phyloP scores from a whole-genome alignment of 2,888 invertebrate species.

The Camponotus fellah region DNA sequence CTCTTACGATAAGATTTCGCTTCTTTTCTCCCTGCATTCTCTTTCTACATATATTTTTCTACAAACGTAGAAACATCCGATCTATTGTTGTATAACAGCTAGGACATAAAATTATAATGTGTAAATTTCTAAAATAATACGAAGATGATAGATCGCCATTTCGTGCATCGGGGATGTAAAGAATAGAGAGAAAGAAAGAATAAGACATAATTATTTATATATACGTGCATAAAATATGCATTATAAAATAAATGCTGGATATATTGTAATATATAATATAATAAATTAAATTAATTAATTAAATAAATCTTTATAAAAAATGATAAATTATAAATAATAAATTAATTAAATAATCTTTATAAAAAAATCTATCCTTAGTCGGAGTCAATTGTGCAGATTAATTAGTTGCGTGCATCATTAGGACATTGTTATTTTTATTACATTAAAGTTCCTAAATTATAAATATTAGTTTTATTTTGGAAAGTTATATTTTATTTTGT shows the following conservation, averaged over 20 bases:
- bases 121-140: background rate
- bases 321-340: no score
- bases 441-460: background rate
- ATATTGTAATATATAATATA: no score
- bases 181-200: background rate
- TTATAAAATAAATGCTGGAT: background rate
- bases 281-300: no score
- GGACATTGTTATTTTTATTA: background rate
- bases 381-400: background rate
- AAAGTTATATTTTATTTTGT: background rate
- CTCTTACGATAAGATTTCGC: background rate
- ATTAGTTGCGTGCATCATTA: constrained; percentile 1
- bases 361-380: background rate
- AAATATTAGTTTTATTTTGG: background rate
- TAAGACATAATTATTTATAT: background rate
- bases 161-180: background rate
- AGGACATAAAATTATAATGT: background rate
- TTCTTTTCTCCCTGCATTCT: background rate
- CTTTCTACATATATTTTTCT: background rate
- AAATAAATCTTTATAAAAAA: no score
- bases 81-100: background rate
- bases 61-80: background rate
- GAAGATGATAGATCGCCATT: background rate
- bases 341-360: background rate
- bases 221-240: background rate